phyloP scores from a whole-genome alignment of 1,140 invertebrate species.

The Calosoma granatense region DNA sequence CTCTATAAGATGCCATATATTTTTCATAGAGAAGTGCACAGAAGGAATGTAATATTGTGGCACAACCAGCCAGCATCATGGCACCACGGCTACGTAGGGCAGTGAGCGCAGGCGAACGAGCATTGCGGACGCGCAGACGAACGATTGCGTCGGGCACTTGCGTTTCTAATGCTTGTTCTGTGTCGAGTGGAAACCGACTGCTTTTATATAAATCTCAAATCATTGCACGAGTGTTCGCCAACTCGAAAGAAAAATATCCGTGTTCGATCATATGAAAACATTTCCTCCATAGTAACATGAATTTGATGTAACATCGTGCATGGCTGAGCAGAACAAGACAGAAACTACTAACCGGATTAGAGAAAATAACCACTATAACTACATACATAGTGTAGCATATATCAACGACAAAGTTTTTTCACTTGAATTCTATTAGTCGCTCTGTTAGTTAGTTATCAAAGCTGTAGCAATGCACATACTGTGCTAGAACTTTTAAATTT shows the following conservation, averaged over 20 bases:
- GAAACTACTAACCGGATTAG: background rate
- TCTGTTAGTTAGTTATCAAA: no score
- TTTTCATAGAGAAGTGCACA: background rate
- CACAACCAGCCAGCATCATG: no score
- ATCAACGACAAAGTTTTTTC: no score
- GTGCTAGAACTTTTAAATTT: no score
- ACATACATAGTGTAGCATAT: no score
- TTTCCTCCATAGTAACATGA: background rate
- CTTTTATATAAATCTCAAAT: slow-evolving; percentile 5
- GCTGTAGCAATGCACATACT: no score
- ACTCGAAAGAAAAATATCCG: background rate
- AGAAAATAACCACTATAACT: no score
- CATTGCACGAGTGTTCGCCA: slow-evolving; percentile 1
- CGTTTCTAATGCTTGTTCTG: slow-evolving; percentile 6
- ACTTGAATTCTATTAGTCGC: no score
- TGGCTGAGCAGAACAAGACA: background rate
- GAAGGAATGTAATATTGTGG: slow-evolving; percentile 1
- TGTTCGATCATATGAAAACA: background rate
- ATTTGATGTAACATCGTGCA: background rate
- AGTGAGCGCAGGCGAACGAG: no score
- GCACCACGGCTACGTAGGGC: no score
- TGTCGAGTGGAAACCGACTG: slow-evolving; percentile 5
- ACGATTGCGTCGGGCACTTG: background rate
- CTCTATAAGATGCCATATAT: slow-evolving; percentile 2
- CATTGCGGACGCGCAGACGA: background rate